Conservation (phyloP, 1,140 invertebrate species). For the Drosophila nasuta region DNA sequence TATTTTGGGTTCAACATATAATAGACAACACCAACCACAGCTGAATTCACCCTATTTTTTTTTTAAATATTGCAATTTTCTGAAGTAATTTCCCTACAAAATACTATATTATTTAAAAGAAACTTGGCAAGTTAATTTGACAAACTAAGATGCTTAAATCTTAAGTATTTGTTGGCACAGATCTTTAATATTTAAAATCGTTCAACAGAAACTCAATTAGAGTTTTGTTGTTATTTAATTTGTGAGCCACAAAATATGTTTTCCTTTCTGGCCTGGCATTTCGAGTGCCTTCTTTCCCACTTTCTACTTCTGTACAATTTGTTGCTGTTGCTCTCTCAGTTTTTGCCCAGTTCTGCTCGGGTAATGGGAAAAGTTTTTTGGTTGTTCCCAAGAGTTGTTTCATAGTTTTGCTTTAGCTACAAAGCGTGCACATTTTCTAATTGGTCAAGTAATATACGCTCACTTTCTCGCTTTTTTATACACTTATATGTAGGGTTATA, state of each 20-base stretch:
- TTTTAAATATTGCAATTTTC: no score
- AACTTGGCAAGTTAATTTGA: not conserved
- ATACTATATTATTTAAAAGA: not conserved
- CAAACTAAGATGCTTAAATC: not conserved
- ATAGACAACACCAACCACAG: no score
- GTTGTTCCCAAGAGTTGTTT: slow-evolving; percentile 38
- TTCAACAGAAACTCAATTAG: slow-evolving; percentile 76
- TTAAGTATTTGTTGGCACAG: not conserved
- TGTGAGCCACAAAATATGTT: slow-evolving; percentile 47
- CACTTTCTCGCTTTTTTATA: not conserved
- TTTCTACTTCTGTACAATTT: slow-evolving; percentile 26
- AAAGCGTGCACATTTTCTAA: slow-evolving; percentile 60
- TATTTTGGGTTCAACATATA: no score
- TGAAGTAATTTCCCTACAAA: not conserved
- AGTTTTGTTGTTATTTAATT: slow-evolving; percentile 77
- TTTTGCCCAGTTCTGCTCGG: slow-evolving; percentile 15
- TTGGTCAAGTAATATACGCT: slow-evolving; percentile 47
- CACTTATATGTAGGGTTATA: slow-evolving; percentile 2
- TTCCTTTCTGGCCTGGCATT: slow-evolving; percentile 34
- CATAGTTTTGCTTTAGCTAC: slow-evolving; percentile 53
- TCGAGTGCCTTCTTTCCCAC: slow-evolving; percentile 44
- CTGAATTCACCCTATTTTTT: no score
- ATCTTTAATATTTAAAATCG: slow-evolving; percentile 56
- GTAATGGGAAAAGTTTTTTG: slow-evolving; percentile 77
- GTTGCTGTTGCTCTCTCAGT: slow-evolving; percentile 1